Percentiles rank a stretch among this genome's conserved stretches.
Conservation (phyloP, 2,113 vertebrate species). For the Alces alces region DNA sequence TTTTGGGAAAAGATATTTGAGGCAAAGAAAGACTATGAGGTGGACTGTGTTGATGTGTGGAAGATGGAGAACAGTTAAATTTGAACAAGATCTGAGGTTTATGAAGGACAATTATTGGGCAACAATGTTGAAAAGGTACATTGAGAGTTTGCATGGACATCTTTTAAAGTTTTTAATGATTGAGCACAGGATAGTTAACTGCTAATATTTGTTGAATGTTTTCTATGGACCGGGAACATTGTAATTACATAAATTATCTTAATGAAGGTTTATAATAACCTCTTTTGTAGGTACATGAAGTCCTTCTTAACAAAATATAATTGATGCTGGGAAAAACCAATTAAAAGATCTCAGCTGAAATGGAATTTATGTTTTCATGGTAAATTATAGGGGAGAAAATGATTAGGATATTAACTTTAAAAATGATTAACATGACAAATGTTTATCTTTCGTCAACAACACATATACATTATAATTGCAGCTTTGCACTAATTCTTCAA, state of each 20-base stretch:
- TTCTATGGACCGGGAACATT: not conserved
- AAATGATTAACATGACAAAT: not conserved
- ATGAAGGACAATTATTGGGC: not conserved
- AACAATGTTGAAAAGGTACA: not conserved
- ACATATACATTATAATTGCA: not conserved
- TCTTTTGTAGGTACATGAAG: not conserved
- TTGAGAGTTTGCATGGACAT: not conserved
- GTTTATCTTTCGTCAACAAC: not conserved
- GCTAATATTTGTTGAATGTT: not conserved
- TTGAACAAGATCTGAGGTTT: not conserved
- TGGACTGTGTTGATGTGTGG: not conserved
- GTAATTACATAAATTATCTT: not conserved
- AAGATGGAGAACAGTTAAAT: not conserved
- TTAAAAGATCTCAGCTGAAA: not conserved
- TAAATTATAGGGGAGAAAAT: not conserved
- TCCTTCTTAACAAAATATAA: not conserved
- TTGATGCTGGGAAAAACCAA: not conserved
- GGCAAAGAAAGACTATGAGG: not conserved
- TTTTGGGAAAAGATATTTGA: not conserved
- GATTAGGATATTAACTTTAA: not conserved
- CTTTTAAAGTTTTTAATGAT: not conserved
- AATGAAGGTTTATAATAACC: not conserved
- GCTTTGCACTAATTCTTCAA: slow-evolving; percentile 15
- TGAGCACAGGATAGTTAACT: not conserved
- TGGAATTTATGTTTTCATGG: not conserved